phyloP scores from a whole-genome alignment of 1,140 invertebrate species.

The Drosophila teissieri region DNA sequence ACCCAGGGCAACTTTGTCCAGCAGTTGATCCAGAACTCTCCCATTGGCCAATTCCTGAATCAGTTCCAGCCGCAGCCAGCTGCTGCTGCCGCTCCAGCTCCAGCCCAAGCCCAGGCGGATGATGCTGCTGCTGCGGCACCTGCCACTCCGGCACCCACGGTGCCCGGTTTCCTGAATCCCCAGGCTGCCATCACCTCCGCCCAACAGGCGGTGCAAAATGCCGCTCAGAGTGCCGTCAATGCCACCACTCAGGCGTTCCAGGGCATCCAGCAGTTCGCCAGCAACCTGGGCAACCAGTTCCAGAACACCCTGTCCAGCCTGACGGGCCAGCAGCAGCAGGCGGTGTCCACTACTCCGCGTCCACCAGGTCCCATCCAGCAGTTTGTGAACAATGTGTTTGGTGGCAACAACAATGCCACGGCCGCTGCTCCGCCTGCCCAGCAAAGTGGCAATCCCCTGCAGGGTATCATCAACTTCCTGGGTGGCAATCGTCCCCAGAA shows the following conservation, averaged over 20 bases:
- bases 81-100: background rate
- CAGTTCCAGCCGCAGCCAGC: constrained; percentile 66
- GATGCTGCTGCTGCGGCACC: constrained; percentile 35
- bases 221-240: constrained; percentile 72
- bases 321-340: constrained; percentile 41
- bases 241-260: constrained; percentile 77
- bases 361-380: constrained; percentile 77
- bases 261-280: constrained; percentile 78
- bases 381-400: constrained; percentile 74
- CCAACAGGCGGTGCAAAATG: constrained; percentile 71
- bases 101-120: constrained; percentile 27
- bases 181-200: constrained; percentile 67
- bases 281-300: constrained; percentile 75
- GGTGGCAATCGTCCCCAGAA: constrained; percentile 76
- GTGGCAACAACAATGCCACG: constrained; percentile 58
- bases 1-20: constrained; percentile 81
- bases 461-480: constrained; percentile 68
- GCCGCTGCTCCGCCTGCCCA: constrained; percentile 39
- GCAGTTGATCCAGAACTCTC: constrained; percentile 79
- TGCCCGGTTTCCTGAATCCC: constrained; percentile 73
- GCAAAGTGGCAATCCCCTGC: constrained; percentile 52
- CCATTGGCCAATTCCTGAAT: constrained; percentile 75
- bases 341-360: constrained; percentile 67
- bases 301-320: constrained; percentile 73
- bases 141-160: constrained; percentile 60